phyloP scores from a whole-genome alignment of 2,888 invertebrate genomes.

The Plemyria rubiginata region DNA sequence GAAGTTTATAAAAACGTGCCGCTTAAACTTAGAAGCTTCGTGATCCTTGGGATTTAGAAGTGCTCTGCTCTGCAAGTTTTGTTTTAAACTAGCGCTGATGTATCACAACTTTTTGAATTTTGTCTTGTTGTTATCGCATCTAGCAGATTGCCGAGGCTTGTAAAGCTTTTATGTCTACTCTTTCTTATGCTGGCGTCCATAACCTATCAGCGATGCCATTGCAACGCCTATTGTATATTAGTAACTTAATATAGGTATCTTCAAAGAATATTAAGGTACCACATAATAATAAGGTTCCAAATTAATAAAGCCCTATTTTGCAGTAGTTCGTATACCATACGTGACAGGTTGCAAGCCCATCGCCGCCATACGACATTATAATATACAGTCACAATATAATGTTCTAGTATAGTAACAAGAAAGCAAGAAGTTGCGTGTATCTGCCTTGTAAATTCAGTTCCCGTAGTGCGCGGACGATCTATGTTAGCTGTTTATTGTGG shows the following conservation, averaged over 20 bases:
- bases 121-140: not conserved
- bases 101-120: slow-evolving; percentile 3
- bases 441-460: no score
- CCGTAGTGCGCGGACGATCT: not conserved
- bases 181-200: not conserved
- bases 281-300: no score
- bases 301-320: no score
- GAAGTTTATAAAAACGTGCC: slow-evolving; percentile 1
- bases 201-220: not conserved
- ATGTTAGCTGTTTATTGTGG: slow-evolving; percentile 14
- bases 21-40: slow-evolving; percentile 1
- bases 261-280: no score
- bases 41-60: not conserved
- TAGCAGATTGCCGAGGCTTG: not conserved
- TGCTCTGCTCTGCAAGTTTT: not conserved
- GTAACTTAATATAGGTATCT: no score
- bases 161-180: not conserved
- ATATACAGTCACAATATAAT: no score
- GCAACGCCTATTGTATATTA: no score
- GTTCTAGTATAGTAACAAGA: no score
- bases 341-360: no score
- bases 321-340: no score
- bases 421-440: no score
- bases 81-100: not conserved
- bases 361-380: no score